Evolutionary conservation across 2,113 vertebrate species (phyloP).

Genomic region (Marmota monax): DNA sequence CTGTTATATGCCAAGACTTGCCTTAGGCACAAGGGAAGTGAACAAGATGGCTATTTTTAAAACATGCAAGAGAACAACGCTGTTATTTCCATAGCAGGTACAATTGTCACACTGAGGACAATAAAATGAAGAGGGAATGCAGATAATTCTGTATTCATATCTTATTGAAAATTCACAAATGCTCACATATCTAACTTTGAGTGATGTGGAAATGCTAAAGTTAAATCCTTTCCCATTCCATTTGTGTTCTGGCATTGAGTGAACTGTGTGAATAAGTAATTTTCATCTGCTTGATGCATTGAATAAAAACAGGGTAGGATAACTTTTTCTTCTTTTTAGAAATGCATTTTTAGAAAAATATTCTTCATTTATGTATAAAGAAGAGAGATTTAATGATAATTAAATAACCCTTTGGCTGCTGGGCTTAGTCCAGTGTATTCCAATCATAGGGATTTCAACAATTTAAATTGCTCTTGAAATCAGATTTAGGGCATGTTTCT

Average conservation of each 20-base stretch:
- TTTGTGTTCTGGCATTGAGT: slow-evolving; percentile 62
- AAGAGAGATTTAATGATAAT: slow-evolving; percentile 11
- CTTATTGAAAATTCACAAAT: slow-evolving; percentile 60
- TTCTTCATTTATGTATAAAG: slow-evolving; percentile 54
- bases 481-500: slow-evolving; percentile 60
- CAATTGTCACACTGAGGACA: neutral
- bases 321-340: slow-evolving; percentile 6
- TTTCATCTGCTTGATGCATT: slow-evolving; percentile 70
- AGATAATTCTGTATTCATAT: slow-evolving; percentile 50
- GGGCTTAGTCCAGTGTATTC: slow-evolving; percentile 23
- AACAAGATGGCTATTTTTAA: slow-evolving; percentile 36
- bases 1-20: neutral
- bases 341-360: slow-evolving; percentile 51
- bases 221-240: slow-evolving; percentile 55
- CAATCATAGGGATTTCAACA: slow-evolving; percentile 51
- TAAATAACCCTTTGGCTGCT: slow-evolving; percentile 49
- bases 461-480: slow-evolving; percentile 79
- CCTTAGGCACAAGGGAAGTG: neutral
- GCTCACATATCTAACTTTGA: slow-evolving; percentile 21
- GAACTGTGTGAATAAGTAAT: slow-evolving; percentile 5
- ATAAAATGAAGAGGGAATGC: slow-evolving; percentile 31
- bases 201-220: slow-evolving; percentile 52
- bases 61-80: neutral
- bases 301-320: slow-evolving; percentile 49
- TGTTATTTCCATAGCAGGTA: slow-evolving; percentile 16